These are phyloP conservation scores for Hippocampus barbouri DNA, from an alignment of 2,113 vertebrate species.

Conservation along the genomic window DNA sequence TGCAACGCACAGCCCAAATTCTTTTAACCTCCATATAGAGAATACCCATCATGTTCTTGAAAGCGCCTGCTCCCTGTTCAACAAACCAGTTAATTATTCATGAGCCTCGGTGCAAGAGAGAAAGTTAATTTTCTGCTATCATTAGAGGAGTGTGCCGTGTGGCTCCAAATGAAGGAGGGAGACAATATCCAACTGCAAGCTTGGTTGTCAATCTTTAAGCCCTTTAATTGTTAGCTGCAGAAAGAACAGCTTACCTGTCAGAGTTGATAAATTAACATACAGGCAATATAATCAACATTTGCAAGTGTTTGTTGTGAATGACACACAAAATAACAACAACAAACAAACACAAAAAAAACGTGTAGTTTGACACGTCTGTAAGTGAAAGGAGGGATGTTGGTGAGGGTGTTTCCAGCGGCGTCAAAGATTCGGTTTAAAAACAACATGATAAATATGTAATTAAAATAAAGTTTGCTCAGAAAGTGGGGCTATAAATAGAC, in stretches of 20 bases:
- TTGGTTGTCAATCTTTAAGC: constrained; percentile 8
- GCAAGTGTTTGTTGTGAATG: background rate
- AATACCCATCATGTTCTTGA: constrained; percentile 7
- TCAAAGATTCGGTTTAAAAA: too few species aligned
- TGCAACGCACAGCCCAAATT: background rate
- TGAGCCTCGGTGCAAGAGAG: constrained; percentile 66
- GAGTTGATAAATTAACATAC: background rate
- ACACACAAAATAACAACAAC: background rate
- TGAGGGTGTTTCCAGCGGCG: too few species aligned
- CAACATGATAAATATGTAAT: too few species aligned
- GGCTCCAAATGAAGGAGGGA: constrained; percentile 41
- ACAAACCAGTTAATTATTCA: constrained; percentile 77
- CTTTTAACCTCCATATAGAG: constrained; percentile 1
- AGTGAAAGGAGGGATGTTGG: too few species aligned
- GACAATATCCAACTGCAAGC: constrained; percentile 41
- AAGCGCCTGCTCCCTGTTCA: constrained; percentile 40
- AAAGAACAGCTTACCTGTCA: background rate
- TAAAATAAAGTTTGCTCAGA: too few species aligned
- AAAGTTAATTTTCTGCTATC: constrained; percentile 76
- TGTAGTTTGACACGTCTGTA: too few species aligned
- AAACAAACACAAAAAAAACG: background rate
- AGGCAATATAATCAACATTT: background rate
- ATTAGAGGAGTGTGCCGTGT: constrained; percentile 63
- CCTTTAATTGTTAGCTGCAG: background rate
- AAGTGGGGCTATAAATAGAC: too few species aligned